Base-by-base conservation (phyloP, 2,113 vertebrate species). In the Chionomys nivalis region DNA sequence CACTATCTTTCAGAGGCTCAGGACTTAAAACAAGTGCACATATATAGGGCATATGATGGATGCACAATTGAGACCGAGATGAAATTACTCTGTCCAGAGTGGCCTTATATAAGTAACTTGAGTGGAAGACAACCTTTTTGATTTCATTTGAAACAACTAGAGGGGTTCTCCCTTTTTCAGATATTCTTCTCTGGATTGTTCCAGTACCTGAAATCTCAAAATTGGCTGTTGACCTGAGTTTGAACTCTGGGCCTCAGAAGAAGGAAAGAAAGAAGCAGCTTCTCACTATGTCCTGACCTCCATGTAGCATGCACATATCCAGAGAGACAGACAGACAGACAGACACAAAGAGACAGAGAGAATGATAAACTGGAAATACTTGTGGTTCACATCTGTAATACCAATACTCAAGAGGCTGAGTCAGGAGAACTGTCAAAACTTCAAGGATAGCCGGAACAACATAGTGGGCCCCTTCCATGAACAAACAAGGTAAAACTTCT, bases 1-100 rank as follows among this genome's bases (percentile, higher is more conserved):
- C 14, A 28, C 21, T 91, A 82, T 81, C 23, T 75, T 89, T 70
- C 7, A 94, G 44, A 16, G 33, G 66, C 66, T 94, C 73, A 65
- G 66, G 65, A 93, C 81, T 95, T 61, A 91, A 82, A 24, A 21
- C 7, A 93, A 88, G 88, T 42, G 86, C 76, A 87, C 63, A 76
- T 44, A 76, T 44, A 85, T 42, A 52, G 39, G 16, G 26, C 72
- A 2, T 94, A 24, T 83, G 58, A 73, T 78, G 13, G 31, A 49
- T 78, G 24, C 77, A 61, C 33, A 47, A 44, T 73, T 52, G 70
- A 52, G 31, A 63, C 24, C 42, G 75, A 23, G 14, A 75, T 52
- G 47, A 93, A 96, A 31, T 82, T 86, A 13, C 39, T 70, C 31
- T 89, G 28, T 82, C 65, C 47, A 75, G 28, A 91, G 72, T 68